Evolutionary conservation across 2,888 invertebrate species (phyloP).

Genomic region (Cosmopolites sordidus): DNA sequence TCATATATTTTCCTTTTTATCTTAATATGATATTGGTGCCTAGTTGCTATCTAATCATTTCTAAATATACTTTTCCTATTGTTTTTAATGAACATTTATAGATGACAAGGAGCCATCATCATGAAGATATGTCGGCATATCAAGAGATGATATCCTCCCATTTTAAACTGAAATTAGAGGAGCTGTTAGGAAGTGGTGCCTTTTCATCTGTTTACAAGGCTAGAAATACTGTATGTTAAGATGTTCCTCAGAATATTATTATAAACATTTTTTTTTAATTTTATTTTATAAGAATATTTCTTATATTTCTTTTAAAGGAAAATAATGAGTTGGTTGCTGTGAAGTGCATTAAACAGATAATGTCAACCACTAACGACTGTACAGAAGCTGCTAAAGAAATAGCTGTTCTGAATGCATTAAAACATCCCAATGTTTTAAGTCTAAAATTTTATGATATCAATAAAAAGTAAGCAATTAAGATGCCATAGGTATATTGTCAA

Average conservation of each 20-base stretch:
- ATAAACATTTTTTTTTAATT: too few relatives aligned
- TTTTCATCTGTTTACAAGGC: constrained; percentile 1
- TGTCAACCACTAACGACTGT: not conserved
- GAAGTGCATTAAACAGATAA: constrained; percentile 4
- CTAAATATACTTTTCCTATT: too few relatives aligned
- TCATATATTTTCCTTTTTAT: too few relatives aligned
- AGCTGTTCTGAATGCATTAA: constrained; percentile 23
- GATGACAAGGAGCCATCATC: not conserved
- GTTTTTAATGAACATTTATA: not conserved
- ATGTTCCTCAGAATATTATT: not conserved
- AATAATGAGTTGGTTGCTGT: constrained; percentile 7
- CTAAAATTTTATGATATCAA: constrained; percentile 22
- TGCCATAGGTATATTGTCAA: too few relatives aligned
- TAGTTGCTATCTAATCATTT: too few relatives aligned
- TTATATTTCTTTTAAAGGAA: too few relatives aligned
- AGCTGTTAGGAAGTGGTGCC: not conserved
- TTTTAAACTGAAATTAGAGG: not conserved
- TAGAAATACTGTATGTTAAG: not conserved
- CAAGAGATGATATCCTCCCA: not conserved
- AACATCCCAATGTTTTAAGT: constrained; percentile 25
- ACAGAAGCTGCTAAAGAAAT: constrained; percentile 26
- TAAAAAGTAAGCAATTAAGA: constrained; percentile 20
- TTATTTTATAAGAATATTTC: too few relatives aligned
- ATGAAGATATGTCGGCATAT: too few relatives aligned
- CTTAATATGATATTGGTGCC: too few relatives aligned